Conservation (phyloP, 2,113 vertebrate species). For the Oplegnathus fasciatus region DNA sequence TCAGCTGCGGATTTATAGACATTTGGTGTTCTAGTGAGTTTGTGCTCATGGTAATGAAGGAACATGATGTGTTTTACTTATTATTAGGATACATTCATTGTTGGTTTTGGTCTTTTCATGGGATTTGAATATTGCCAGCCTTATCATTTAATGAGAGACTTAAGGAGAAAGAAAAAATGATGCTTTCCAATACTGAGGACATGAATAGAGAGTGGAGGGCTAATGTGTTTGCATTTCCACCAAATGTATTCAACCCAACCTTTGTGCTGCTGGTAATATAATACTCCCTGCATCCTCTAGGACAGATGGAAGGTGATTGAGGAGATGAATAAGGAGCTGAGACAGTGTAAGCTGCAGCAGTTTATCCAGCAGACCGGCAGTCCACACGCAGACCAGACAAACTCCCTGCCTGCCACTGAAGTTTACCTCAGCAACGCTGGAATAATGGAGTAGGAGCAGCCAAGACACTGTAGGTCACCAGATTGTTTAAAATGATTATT, state of each 20-base stretch:
- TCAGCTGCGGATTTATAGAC: too few relatives aligned
- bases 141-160: too few relatives aligned
- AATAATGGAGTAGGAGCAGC: slow-evolving; percentile 49
- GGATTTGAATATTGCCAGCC: too few relatives aligned
- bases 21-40: too few relatives aligned
- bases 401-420: accelerated
- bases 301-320: slow-evolving; percentile 86
- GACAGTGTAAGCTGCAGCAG: slow-evolving; percentile 94
- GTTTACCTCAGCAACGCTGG: slow-evolving; percentile 53
- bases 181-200: background rate
- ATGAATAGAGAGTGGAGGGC: background rate
- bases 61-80: too few relatives aligned
- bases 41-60: too few relatives aligned
- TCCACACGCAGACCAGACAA: slow-evolving; percentile 64
- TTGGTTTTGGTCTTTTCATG: too few relatives aligned
- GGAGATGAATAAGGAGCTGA: slow-evolving; percentile 93
- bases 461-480: background rate
- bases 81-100: too few relatives aligned
- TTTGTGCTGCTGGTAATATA: background rate
- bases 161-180: background rate
- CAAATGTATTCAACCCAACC: background rate
- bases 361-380: slow-evolving; percentile 92
- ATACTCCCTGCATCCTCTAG: slow-evolving; percentile 74
- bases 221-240: too few relatives aligned
- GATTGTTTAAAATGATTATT: background rate